A percentile compares a stretch with the other conserved stretches of the same genome.
These are phyloP conservation scores for Agonopterix alstromeriana DNA, from an alignment of 2,888 invertebrate species.

Conservation along the genomic window DNA sequence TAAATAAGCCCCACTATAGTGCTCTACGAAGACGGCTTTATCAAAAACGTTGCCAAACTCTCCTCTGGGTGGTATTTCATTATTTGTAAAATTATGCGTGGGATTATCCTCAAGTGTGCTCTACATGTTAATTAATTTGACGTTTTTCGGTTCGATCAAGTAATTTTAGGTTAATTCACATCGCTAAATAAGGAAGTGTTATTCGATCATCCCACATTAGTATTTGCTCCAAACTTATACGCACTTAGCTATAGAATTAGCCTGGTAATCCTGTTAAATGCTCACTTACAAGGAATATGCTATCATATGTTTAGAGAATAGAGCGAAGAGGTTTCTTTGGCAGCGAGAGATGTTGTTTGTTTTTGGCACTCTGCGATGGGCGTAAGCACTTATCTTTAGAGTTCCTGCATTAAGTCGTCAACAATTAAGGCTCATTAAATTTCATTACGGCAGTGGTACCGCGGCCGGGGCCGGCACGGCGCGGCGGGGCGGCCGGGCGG, in stretches of 20 bases:
- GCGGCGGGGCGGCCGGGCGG: constrained; percentile 23
- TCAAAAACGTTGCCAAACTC: background rate
- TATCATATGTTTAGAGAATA: constrained; percentile 16
- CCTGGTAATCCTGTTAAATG: constrained; percentile 20
- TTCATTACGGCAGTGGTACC: constrained; percentile 67
- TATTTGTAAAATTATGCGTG: background rate
- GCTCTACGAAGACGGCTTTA: background rate
- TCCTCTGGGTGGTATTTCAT: background rate
- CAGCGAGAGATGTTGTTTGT: constrained; percentile 38
- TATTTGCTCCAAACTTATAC: constrained; percentile 7
- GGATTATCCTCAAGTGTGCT: too few species aligned
- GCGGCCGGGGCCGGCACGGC: constrained; percentile 35
- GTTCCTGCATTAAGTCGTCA: constrained; percentile 72
- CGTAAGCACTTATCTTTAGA: constrained; percentile 61
- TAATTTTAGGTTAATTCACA: constrained; percentile 24
- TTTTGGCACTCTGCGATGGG: constrained; percentile 43
- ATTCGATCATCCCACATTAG: constrained; percentile 15
- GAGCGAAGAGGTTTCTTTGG: constrained; percentile 27
- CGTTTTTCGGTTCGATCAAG: constrained; percentile 21
- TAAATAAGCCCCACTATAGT: background rate
- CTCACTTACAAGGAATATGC: constrained; percentile 13
- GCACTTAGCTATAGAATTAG: constrained; percentile 19
- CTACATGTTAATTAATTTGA: background rate
- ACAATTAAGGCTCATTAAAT: constrained; percentile 75
- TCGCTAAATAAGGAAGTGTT: constrained; percentile 17